phyloP scores from a whole-genome alignment of 2,113 vertebrate species.

The Holacanthus passer region DNA sequence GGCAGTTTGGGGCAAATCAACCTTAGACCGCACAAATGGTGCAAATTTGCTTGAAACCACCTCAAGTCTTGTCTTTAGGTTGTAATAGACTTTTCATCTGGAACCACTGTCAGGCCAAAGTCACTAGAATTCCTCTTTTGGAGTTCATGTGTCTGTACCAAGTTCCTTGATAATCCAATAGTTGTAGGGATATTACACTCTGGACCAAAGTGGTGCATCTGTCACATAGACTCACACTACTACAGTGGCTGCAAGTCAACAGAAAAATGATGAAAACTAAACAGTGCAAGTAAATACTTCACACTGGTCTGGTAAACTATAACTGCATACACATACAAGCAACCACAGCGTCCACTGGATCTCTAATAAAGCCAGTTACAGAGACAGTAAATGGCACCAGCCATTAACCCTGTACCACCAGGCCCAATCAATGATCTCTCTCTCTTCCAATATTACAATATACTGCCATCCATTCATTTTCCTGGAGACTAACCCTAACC shows the following conservation, averaged over 20 bases:
- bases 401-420: slow-evolving; percentile 35
- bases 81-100: background rate
- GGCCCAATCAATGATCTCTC: slow-evolving; percentile 5
- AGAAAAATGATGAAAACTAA: background rate
- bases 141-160: background rate
- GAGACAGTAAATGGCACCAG: slow-evolving; percentile 4
- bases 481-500: no score
- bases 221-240: background rate
- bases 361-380: slow-evolving; percentile 31
- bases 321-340: background rate
- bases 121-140: background rate
- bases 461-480: no score
- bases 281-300: background rate
- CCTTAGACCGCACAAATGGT: no score
- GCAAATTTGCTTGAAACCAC: background rate
- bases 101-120: background rate
- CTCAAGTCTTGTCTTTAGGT: background rate
- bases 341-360: slow-evolving; percentile 7
- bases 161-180: background rate
- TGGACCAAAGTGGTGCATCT: background rate
- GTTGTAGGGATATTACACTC: background rate
- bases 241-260: background rate
- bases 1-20: no score
- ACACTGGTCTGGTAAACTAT: background rate
- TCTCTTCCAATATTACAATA: slow-evolving; percentile 19